phyloP scores from a whole-genome alignment of 2,888 invertebrate species.

The Drosophila kokeensis region DNA sequence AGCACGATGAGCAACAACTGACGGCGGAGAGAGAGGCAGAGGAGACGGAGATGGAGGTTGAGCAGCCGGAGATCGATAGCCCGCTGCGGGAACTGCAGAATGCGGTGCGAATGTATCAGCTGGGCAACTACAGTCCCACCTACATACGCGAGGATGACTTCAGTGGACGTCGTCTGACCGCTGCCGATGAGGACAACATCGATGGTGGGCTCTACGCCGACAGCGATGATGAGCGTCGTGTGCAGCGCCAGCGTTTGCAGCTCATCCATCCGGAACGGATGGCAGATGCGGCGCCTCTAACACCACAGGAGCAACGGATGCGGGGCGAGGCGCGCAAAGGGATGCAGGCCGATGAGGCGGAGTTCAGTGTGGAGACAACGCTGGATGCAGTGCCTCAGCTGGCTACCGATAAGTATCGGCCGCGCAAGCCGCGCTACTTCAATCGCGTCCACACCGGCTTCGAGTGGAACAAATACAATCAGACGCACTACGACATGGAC shows the following conservation, averaged over 20 bases:
- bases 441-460: slow-evolving; percentile 98
- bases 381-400: slow-evolving; percentile 91
- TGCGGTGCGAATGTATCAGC: slow-evolving; percentile 87
- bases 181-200: slow-evolving; percentile 52
- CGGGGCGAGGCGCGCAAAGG: slow-evolving; percentile 93
- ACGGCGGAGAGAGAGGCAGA: slow-evolving; percentile 45
- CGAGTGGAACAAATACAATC: slow-evolving; percentile 99
- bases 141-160: slow-evolving; percentile 86
- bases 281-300: slow-evolving; percentile 25
- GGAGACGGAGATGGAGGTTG: slow-evolving; percentile 49
- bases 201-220: slow-evolving; percentile 64
- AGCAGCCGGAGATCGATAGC: slow-evolving; percentile 63
- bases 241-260: slow-evolving; percentile 55
- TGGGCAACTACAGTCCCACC: slow-evolving; percentile 94
- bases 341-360: slow-evolving; percentile 94
- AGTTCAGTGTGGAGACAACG: slow-evolving; percentile 95
- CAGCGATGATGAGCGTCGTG: slow-evolving; percentile 62
- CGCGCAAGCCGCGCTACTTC: slow-evolving; percentile 98
- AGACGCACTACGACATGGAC: slow-evolving; percentile 99
- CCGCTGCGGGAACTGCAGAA: slow-evolving; percentile 54
- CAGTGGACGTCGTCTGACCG: slow-evolving; percentile 45
- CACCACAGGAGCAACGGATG: slow-evolving; percentile 87
- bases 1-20: slow-evolving; percentile 42
- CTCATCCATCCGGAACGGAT: slow-evolving; percentile 79
- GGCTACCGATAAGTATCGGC: slow-evolving; percentile 99